phyloP scores from a whole-genome alignment of 2,888 invertebrate species.

The Calliopum simillimum region DNA sequence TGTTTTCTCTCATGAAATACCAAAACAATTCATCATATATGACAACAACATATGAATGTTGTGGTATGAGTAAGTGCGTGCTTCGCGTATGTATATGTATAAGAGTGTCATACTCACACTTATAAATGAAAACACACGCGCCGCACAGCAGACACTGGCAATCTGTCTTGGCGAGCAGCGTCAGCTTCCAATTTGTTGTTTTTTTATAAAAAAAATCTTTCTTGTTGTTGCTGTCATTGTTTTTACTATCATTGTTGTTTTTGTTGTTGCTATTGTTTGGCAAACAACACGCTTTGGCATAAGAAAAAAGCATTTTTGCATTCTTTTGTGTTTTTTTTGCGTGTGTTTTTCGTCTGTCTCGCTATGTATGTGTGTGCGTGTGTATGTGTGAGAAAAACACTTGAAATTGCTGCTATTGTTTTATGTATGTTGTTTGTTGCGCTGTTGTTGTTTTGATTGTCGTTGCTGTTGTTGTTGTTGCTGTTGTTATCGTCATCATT shows the following conservation, averaged over 20 bases:
- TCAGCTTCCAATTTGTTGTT: not conserved
- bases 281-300: too few relatives aligned
- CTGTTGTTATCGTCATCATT: not conserved
- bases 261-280: conserved; percentile 38
- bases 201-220: not conserved
- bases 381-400: not conserved
- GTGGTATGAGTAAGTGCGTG: not conserved
- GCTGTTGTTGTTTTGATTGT: conserved; percentile 41
- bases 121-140: too few relatives aligned
- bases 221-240: conserved; percentile 18
- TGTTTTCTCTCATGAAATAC: not conserved
- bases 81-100: not conserved
- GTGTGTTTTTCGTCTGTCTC: too few relatives aligned
- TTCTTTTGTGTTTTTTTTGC: too few relatives aligned
- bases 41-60: conserved; percentile 1
- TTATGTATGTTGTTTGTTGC: not conserved
- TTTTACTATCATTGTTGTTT: conserved; percentile 33
- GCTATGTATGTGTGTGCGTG: not conserved
- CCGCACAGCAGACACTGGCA: not conserved
- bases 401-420: conserved; percentile 18
- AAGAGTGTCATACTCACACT: too few relatives aligned
- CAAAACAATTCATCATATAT: conserved; percentile 15
- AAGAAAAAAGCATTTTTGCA: not conserved
- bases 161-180: conserved; percentile 6
- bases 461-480: not conserved